These are phyloP conservation scores for Naso thynnoides DNA, from an alignment of 2,797 vertebrate species.

Conservation along the genomic window DNA sequence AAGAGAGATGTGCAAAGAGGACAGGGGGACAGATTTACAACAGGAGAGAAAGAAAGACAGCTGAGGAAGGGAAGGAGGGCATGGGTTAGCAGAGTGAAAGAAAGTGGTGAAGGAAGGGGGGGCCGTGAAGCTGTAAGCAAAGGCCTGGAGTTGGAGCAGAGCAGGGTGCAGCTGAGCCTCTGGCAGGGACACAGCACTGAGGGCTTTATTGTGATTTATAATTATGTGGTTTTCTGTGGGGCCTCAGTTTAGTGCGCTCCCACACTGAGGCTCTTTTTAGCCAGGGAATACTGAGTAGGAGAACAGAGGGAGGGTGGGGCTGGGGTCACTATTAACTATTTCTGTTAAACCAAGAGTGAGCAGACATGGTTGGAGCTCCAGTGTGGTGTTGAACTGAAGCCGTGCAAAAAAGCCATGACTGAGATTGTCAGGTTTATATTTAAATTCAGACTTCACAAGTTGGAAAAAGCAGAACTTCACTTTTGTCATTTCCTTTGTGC, in stretches of 20 bases:
- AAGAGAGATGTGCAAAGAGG: neutral
- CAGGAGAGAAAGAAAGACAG: constrained; percentile 24
- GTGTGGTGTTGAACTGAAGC: constrained; percentile 16
- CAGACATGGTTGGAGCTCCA: constrained; percentile 42
- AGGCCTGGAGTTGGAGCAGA: constrained; percentile 68
- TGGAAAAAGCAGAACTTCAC: constrained; percentile 3
- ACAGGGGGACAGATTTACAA: constrained; percentile 23
- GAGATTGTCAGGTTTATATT: constrained; percentile 31
- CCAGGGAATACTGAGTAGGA: constrained; percentile 74
- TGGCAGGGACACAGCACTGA: constrained; percentile 76
- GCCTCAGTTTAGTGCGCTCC: constrained; percentile 82
- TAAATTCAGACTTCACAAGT: constrained; percentile 25
- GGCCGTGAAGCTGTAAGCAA: constrained; percentile 32
- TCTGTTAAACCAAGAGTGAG: constrained; percentile 62
- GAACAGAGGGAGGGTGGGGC: constrained; percentile 74
- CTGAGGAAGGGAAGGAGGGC: constrained; percentile 23
- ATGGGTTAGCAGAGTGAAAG: constrained; percentile 46
- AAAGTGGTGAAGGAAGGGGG: constrained; percentile 37
- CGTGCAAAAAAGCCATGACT: constrained; percentile 15
- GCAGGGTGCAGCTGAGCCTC: constrained; percentile 81
- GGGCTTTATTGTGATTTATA: constrained; percentile 88
- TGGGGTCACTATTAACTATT: constrained; percentile 70
- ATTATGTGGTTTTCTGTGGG: constrained; percentile 85
- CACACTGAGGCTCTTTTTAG: constrained; percentile 83
- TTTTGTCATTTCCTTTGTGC: constrained; percentile 20